Evolutionary conservation across 2,113 vertebrate species (phyloP).

Genomic region (Grammomys dolichurus): DNA sequence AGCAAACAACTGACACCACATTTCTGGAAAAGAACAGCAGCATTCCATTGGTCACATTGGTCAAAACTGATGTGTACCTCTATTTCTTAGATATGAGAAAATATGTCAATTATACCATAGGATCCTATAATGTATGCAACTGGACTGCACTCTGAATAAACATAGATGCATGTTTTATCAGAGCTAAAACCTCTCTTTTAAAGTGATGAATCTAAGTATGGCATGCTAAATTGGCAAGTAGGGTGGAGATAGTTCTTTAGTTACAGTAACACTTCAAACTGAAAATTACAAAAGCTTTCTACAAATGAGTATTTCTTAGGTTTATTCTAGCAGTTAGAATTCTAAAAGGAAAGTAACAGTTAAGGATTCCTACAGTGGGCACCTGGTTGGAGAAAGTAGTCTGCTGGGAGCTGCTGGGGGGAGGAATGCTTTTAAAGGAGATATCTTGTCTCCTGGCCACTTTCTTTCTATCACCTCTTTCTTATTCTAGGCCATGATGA

Average conservation of each 20-base stretch:
- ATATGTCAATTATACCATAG: not conserved
- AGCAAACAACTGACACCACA: not conserved
- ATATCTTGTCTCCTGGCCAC: not conserved
- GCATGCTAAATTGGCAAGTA: conserved; percentile 19
- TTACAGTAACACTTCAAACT: not conserved
- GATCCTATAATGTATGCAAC: not conserved
- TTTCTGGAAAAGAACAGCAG: not conserved
- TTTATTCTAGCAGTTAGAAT: conserved; percentile 11
- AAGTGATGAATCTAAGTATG: conserved; percentile 37
- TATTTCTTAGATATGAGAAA: not conserved
- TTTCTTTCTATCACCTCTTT: not conserved
- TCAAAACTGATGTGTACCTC: not conserved
- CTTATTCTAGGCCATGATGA: not conserved
- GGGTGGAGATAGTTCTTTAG: not conserved
- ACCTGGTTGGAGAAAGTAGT: not conserved
- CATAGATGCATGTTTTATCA: not conserved
- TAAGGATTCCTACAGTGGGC: not conserved
- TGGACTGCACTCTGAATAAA: not conserved
- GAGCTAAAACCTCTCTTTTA: not conserved
- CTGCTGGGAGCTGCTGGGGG: too few relatives aligned
- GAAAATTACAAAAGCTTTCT: not conserved
- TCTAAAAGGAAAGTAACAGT: not conserved
- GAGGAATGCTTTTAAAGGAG: not conserved
- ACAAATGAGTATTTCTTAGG: not conserved
- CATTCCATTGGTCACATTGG: conserved; percentile 1